Evolutionary conservation across 2,797 vertebrate species (phyloP).

Genomic region (Pseudochaenichthys georgianus): DNA sequence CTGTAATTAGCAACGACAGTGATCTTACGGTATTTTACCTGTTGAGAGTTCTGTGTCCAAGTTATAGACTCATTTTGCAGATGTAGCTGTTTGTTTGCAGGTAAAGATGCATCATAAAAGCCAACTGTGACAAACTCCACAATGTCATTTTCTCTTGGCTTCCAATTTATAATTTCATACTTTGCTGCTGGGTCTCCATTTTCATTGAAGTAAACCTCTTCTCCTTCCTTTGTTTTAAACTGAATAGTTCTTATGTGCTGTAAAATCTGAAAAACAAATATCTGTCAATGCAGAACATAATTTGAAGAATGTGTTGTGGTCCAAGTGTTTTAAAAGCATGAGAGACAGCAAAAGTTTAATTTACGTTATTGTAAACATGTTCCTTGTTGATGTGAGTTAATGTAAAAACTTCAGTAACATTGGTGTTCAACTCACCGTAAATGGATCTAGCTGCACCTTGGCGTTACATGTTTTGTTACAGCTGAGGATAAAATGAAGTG

Average conservation of each 20-base stretch:
- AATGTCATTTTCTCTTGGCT: conserved; percentile 51
- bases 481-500: conserved; percentile 72
- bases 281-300: background rate
- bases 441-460: conserved; percentile 60
- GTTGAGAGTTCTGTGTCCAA: conserved; percentile 69
- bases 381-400: background rate
- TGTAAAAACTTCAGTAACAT: accelerated
- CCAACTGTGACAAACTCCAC: conserved; percentile 80
- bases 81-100: conserved; percentile 57
- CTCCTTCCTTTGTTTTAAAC: conserved; percentile 76
- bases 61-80: conserved; percentile 62
- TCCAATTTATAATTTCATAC: conserved; percentile 86
- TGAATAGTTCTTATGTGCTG: conserved; percentile 58
- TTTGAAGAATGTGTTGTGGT: background rate
- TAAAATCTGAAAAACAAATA: conserved; percentile 65
- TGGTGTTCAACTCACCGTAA: conserved; percentile 60
- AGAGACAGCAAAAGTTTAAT: background rate
- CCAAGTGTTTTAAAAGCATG: background rate
- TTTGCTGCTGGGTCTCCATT: conserved; percentile 80
- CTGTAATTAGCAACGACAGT: background rate
- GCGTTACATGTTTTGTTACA: conserved; percentile 73
- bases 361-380: background rate
- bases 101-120: conserved; percentile 77
- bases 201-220: conserved; percentile 79
- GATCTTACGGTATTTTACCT: conserved; percentile 44